These are phyloP conservation scores for Microctenopoma lineatum DNA, from an alignment of 2,797 vertebrate genomes.

Conservation along the genomic window DNA sequence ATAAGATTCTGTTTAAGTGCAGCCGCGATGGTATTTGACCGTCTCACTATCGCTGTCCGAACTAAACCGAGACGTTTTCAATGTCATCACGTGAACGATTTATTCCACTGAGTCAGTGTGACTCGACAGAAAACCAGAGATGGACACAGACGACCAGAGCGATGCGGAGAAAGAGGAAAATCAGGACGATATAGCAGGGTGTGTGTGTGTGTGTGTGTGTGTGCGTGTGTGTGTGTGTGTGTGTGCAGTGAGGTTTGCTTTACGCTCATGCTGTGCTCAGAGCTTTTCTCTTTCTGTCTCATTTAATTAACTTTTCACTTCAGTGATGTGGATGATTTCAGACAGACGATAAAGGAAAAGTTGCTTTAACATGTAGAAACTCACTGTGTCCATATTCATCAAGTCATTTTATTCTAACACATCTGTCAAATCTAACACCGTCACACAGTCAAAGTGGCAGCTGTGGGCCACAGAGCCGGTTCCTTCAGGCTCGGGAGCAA, in stretches of 20 bases:
- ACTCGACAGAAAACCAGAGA: conserved; percentile 47
- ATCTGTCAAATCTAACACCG: too few species aligned
- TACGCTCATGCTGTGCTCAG: not conserved
- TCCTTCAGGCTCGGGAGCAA: not conserved
- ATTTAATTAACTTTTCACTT: conserved; percentile 11
- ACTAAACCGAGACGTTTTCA: not conserved
- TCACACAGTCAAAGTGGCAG: not conserved
- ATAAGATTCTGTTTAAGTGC: not conserved
- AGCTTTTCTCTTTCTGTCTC: conserved; percentile 5
- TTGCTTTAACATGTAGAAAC: not conserved
- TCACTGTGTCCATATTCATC: too few species aligned
- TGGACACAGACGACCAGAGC: not conserved
- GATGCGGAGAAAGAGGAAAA: conserved; percentile 24
- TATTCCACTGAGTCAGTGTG: conserved; percentile 72
- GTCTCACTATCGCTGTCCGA: not conserved
- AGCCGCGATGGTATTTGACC: not conserved
- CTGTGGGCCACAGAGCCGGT: not conserved
- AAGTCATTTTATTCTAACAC: too few species aligned
- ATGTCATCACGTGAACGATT: conserved; percentile 7
- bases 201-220: conserved; percentile 25
- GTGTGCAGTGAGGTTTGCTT: not conserved
- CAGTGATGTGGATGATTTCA: not conserved
- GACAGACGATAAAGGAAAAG: not conserved
- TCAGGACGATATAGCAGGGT: not conserved
- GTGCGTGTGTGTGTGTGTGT: conserved; percentile 24